phyloP scores from a whole-genome alignment of 2,888 invertebrate species.

The Theretra japonica region DNA sequence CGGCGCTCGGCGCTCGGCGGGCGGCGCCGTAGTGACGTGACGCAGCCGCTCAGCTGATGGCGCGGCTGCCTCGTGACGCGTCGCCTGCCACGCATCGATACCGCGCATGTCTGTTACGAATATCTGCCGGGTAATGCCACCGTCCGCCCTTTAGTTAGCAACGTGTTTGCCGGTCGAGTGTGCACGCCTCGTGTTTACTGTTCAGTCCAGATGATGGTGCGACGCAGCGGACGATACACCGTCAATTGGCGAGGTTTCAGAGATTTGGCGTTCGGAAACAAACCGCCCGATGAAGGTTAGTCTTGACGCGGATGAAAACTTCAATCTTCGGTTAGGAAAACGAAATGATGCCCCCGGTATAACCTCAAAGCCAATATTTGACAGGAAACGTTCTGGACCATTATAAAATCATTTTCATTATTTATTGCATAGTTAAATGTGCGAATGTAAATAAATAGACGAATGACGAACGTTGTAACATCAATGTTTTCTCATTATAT shows the following conservation, averaged over 20 bases:
- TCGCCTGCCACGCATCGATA: constrained; percentile 63
- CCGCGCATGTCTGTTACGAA: constrained; percentile 59
- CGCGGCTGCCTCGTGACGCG: constrained; percentile 68
- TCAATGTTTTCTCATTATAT: constrained; percentile 12
- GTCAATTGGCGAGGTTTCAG: constrained; percentile 82
- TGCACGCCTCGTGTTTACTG: constrained; percentile 46
- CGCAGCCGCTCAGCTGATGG: constrained; percentile 74
- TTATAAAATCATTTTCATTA: not conserved
- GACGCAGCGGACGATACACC: constrained; percentile 81
- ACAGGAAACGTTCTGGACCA: constrained; percentile 2
- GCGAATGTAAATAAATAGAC: constrained; percentile 10
- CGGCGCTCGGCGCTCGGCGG: constrained; percentile 57
- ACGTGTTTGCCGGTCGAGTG: constrained; percentile 47
- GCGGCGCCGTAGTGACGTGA: constrained; percentile 70
- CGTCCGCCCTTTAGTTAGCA: constrained; percentile 52
- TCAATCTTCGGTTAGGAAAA: constrained; percentile 42
- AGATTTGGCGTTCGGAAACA: constrained; percentile 76
- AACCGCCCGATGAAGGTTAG: constrained; percentile 81
- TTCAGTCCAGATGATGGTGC: constrained; percentile 74
- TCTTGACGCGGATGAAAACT: constrained; percentile 36
- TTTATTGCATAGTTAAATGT: constrained; percentile 4
- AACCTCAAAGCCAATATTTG: constrained; percentile 49
- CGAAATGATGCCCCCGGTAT: constrained; percentile 45
- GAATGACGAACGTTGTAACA: constrained; percentile 1
- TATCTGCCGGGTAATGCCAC: constrained; percentile 55